phyloP scores from a whole-genome alignment of 2,113 vertebrate genomes.

The Mobula birostris region DNA sequence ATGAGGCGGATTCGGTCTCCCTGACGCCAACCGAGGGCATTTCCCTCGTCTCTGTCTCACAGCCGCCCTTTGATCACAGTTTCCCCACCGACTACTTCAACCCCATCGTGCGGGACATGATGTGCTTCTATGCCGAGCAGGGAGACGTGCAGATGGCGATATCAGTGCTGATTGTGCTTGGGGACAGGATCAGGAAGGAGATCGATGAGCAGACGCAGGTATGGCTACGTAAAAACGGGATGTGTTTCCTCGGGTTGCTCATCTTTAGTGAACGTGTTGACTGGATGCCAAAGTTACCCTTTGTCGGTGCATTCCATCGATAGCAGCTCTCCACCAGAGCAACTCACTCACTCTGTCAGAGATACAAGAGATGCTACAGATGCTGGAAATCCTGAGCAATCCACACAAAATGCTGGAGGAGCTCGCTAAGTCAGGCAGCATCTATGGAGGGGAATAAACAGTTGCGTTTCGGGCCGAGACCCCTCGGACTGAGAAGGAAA shows the following conservation, averaged over 20 bases:
- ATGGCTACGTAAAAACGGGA: not conserved
- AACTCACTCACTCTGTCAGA: too few relatives aligned
- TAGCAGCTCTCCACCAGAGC: too few relatives aligned
- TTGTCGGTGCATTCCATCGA: too few relatives aligned
- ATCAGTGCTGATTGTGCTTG: slow-evolving; percentile 32
- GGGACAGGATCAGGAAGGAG: slow-evolving; percentile 21
- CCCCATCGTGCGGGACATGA: slow-evolving; percentile 16
- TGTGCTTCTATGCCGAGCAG: slow-evolving; percentile 34
- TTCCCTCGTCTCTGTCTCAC: slow-evolving; percentile 29
- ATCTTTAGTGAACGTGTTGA: too few relatives aligned
- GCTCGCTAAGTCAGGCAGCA: too few relatives aligned
- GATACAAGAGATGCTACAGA: too few relatives aligned
- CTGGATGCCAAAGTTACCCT: too few relatives aligned
- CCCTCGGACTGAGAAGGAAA: too few relatives aligned
- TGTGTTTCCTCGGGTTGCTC: not conserved
- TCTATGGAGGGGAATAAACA: too few relatives aligned
- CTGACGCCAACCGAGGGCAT: slow-evolving; percentile 36
- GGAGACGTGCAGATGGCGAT: slow-evolving; percentile 37
- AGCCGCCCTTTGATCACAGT: not conserved
- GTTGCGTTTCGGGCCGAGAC: too few relatives aligned
- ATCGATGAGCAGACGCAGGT: slow-evolving; percentile 33
- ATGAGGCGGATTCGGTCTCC: not conserved
- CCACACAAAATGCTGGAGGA: too few relatives aligned
- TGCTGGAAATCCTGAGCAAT: too few relatives aligned
- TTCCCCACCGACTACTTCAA: slow-evolving; percentile 29